Percentiles rank a stretch among this genome's conserved stretches.
phyloP scores from a whole-genome alignment of 1,140 invertebrate species.

The Lasioglossum baleicum region DNA sequence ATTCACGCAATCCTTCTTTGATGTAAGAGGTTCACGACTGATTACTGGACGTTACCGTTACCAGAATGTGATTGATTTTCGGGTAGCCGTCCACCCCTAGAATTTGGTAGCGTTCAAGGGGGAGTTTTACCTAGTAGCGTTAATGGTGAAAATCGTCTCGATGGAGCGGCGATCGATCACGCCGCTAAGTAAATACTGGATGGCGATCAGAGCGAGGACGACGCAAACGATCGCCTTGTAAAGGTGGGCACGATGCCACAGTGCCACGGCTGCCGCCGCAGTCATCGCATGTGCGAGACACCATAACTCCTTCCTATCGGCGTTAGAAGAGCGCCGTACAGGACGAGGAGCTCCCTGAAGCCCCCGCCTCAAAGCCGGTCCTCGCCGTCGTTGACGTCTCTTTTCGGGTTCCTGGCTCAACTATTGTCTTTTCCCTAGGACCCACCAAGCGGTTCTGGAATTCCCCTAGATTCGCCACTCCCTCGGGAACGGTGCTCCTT shows the following conservation, averaged over 20 bases:
- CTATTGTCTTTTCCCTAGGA: not conserved
- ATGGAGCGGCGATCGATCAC: conserved; percentile 76
- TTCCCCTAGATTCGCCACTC: not conserved
- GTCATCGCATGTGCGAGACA: conserved; percentile 76
- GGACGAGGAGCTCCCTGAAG: conserved; percentile 48
- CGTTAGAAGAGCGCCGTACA: conserved; percentile 65
- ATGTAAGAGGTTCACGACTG: too few relatives aligned
- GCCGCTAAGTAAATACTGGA: conserved; percentile 79
- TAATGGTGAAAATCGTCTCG: conserved; percentile 79
- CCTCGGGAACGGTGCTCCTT: too few relatives aligned
- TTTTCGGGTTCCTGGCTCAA: not conserved
- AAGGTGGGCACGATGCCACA: conserved; percentile 78
- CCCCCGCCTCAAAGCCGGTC: not conserved
- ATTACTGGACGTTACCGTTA: too few relatives aligned
- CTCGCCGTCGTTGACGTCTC: not conserved
- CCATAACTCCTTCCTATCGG: conserved; percentile 76
- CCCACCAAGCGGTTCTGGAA: too few relatives aligned
- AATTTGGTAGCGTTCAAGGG: too few relatives aligned
- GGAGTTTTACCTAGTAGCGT: conserved; percentile 69
- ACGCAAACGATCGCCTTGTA: conserved; percentile 77
- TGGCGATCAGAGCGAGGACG: conserved; percentile 75
- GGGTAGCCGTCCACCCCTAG: too few relatives aligned
- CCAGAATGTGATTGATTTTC: too few relatives aligned
- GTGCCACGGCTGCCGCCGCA: conserved; percentile 76
- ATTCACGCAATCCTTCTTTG: too few relatives aligned